phyloP scores from a whole-genome alignment of 2,113 vertebrate genomes.

The Nipponia nippon region DNA sequence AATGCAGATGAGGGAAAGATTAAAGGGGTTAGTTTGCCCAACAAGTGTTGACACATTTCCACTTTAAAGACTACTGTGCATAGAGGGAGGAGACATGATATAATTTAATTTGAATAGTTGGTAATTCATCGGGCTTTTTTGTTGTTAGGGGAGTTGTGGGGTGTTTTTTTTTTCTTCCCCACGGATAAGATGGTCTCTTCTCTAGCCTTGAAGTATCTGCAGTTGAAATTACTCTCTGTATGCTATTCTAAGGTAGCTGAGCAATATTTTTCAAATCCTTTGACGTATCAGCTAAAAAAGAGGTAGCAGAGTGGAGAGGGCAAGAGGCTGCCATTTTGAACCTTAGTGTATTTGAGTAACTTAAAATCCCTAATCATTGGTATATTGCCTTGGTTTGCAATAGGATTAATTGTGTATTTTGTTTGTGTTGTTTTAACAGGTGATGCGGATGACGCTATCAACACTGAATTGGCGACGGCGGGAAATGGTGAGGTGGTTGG shows the following conservation, averaged over 20 bases:
- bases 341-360: background rate
- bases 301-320: background rate
- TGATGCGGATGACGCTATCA: constrained; percentile 85
- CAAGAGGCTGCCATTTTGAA: background rate
- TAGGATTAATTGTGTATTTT: background rate
- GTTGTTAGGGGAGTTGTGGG: background rate
- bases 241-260: background rate
- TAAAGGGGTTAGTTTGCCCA: background rate
- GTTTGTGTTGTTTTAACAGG: constrained; percentile 55
- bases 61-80: background rate
- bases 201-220: background rate
- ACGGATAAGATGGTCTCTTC: background rate
- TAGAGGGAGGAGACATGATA: background rate
- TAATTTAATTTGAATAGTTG: background rate
- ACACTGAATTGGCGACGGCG: constrained; percentile 84
- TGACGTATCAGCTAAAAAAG: background rate
- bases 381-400: background rate
- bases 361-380: background rate
- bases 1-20: background rate
- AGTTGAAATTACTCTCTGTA: background rate
- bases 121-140: background rate
- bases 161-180: background rate
- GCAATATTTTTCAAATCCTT: background rate
- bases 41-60: background rate
- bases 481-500: constrained; percentile 87